phyloP scores from a whole-genome alignment of 2,888 invertebrate species.

The Plebejus melissa region DNA sequence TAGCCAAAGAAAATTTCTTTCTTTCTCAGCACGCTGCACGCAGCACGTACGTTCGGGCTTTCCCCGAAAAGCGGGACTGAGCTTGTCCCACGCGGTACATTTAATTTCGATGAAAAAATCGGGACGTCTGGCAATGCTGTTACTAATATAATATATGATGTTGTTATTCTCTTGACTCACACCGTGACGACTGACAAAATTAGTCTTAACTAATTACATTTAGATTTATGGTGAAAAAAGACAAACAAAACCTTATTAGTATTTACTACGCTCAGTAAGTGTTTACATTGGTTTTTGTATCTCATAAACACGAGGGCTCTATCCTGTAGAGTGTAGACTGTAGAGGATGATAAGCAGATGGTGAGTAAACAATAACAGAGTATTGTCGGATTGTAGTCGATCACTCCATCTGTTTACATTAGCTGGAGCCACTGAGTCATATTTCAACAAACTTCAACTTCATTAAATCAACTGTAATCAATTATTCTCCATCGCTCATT shows the following conservation, averaged over 20 bases:
- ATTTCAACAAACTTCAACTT: background rate
- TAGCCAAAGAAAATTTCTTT: too few relatives aligned
- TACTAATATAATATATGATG: too few relatives aligned
- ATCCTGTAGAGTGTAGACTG: too few relatives aligned
- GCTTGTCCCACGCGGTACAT: too few relatives aligned
- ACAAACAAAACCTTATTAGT: background rate
- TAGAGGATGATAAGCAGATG: background rate
- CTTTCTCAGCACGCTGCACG: too few relatives aligned
- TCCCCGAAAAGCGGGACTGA: too few relatives aligned
- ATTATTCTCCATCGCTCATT: background rate
- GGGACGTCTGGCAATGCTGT: too few relatives aligned
- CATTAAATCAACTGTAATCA: background rate
- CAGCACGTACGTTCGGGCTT: too few relatives aligned
- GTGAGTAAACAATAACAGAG: background rate
- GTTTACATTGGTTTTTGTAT: background rate
- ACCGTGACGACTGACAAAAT: too few relatives aligned
- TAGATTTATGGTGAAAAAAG: background rate
- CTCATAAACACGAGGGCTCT: background rate
- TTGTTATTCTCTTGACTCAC: too few relatives aligned
- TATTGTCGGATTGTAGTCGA: background rate
- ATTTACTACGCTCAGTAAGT: background rate
- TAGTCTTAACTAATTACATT: too few relatives aligned
- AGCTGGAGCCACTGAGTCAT: background rate
- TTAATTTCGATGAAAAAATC: too few relatives aligned
- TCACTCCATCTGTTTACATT: background rate